Evolutionary conservation across 2,888 invertebrate species (phyloP), one percentile per base, ranked within the genome.

Genomic region (Ectropis crepuscularia): DNA sequence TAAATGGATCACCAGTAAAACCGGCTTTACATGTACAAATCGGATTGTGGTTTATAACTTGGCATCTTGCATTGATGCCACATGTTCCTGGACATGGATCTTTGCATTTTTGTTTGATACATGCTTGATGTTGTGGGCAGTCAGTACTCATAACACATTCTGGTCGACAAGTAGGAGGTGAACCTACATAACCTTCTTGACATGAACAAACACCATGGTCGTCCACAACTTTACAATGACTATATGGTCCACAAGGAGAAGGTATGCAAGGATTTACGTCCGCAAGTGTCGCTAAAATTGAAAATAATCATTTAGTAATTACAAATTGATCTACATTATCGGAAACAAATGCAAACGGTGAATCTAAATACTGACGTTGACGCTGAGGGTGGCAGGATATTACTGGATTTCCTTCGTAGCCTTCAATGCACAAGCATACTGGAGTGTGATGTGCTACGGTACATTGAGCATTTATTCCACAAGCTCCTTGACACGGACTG

Each of bases 371-470:
- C 91, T 88, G 84, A 92, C 92, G 87, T 79, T 78, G 82, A 75
- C 86, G 83, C 71, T 86, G 86, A 64, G 82, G 88, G 70, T 90
- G 83, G 75, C 96, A 96, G 50, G 92, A 91, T 65, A 92, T 87
- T 37, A 94, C 93, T 53, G 97, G 96, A 88, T 97, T 96, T 76
- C 97, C 97, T 70, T 95, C 96, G 74, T 95, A 96, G 41, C 96
- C 96, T 12, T 95, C 94, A 41, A 95, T 88, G 82, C 98, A 98
- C 68, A 95, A 93, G 82, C 98, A 98, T 50, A 96, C 95, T 28
- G 97, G 97, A 6, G 96, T 95, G 78, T 98, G 97, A 87, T 97
- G 97, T 48, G 95, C 93, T 37, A 97, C 97, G 65, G 94, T 94
- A 77, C 98, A 98, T 71, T 95, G 95, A 0, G 97, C 96, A 77